Conservation (phyloP, 2,113 vertebrate species). For the Aspidoscelis tigris region DNA sequence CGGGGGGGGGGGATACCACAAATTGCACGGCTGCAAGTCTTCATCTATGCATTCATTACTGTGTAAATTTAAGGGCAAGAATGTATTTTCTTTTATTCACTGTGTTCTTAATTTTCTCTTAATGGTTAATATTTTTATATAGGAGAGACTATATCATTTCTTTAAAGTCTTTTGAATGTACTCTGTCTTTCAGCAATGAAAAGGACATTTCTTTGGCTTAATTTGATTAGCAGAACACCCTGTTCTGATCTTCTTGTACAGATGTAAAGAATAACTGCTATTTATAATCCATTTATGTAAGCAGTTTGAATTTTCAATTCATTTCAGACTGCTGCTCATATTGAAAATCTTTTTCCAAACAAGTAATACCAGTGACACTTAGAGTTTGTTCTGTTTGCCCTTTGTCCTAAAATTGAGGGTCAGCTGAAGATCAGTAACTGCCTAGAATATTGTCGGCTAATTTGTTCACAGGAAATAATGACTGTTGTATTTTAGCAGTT, state of each 20-base stretch:
- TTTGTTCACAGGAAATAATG: constrained; percentile 57
- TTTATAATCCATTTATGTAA: constrained; percentile 62
- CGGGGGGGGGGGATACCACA: constrained; percentile 21
- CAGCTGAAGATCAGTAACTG: constrained; percentile 61
- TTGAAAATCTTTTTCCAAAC: constrained; percentile 63
- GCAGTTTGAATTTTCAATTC: constrained; percentile 62
- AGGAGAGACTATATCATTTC: constrained; percentile 37
- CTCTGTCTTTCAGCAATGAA: constrained; percentile 35
- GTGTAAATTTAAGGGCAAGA: constrained; percentile 46
- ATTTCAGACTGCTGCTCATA: constrained; percentile 61
- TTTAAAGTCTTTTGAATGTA: constrained; percentile 34
- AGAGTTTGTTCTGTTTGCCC: constrained; percentile 51
- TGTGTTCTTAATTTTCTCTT: constrained; percentile 44
- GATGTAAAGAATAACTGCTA: constrained; percentile 44
- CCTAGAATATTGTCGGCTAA: constrained; percentile 40
- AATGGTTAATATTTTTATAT: constrained; percentile 40
- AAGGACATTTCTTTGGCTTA: constrained; percentile 47
- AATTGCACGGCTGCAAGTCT: neutral
- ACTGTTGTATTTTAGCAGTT: constrained; percentile 41
- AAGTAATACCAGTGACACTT: constrained; percentile 57
- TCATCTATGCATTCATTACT: constrained; percentile 26
- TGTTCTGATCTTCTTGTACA: constrained; percentile 46
- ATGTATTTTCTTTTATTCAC: constrained; percentile 27
- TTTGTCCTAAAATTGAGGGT: constrained; percentile 56
- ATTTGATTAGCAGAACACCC: constrained; percentile 53